Evolutionary conservation across 1,140 invertebrate species (phyloP), one percentile per base, ranked within the genome.

Genomic region (Drosophila kepulauana): DNA sequence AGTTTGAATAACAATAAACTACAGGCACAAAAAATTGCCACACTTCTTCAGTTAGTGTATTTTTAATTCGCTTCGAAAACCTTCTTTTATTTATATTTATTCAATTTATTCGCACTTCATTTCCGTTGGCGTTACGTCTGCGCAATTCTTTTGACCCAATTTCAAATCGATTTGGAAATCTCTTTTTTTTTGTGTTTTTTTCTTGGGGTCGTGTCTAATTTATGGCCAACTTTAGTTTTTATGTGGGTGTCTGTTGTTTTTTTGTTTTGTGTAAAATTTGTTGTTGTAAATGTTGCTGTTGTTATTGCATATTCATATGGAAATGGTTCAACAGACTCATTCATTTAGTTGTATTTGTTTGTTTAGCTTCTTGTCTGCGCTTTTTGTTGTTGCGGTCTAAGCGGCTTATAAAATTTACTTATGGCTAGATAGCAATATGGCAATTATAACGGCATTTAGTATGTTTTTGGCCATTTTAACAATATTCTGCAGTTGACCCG

Each of bases 71-170:
- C 20, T 13, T 6, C 3, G 5, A 41, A 41, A 52, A 52, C 5
- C 25, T 4, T 25, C 20, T 20, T 35, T 62, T 30, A 11, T 7
- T 51, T 35, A 38, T 25, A 51, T 13, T 30, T 43, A 30, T 38
- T 30, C 3, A 25, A 30, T 38, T 48, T 57, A 2, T 49, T 52
- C 52, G 28, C 8, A 45, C n/a, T 45, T 65, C 5, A 59, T 80
- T 65, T 77, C 10, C 11, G 66, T 25, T 78, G 25, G 35, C 67
- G 68, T 66, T 70, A 74, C 78, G 78, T 85, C 82, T 82, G 72
- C 72, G 82, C 82, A 89, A 88, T 89, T 88, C 85, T 89, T 54
- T 45, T 88, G 85, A 88, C 85, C 85, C 51, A 78, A 68, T 75
- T 88, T 81, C 46, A 38, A 63, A 74, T 58, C 20, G 52, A 68